phyloP scores from a whole-genome alignment of 2,888 invertebrate genomes.

The Hydropsyche betteni region DNA sequence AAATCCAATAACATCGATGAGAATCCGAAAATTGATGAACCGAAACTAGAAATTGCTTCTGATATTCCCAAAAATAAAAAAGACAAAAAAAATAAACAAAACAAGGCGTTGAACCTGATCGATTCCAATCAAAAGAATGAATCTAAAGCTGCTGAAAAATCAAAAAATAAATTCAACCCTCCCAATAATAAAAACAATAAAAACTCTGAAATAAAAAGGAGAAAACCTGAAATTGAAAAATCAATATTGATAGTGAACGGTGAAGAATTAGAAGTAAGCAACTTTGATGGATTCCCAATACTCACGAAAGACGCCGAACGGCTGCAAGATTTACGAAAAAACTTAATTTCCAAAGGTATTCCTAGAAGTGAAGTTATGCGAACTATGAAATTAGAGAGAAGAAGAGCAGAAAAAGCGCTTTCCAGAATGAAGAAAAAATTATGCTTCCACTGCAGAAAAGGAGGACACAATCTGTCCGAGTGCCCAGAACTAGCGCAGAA shows the following conservation, averaged over 20 bases:
- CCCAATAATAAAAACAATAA: conserved; percentile 35
- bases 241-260: conserved; percentile 72
- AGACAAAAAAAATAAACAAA: conserved; percentile 53
- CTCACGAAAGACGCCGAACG: conserved; percentile 76
- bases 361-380: conserved; percentile 73
- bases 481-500: conserved; percentile 76
- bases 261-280: conserved; percentile 68
- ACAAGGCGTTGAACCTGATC: conserved; percentile 31
- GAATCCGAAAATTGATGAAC: conserved; percentile 17
- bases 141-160: not conserved
- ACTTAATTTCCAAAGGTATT: conserved; percentile 73
- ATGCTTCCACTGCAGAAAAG: conserved; percentile 80
- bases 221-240: conserved; percentile 62
- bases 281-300: conserved; percentile 77
- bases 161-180: not conserved
- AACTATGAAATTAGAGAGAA: conserved; percentile 74
- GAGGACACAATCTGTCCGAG: conserved; percentile 82
- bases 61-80: conserved; percentile 40
- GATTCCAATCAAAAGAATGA: conserved; percentile 7
- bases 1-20: too few relatives aligned
- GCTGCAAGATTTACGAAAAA: conserved; percentile 68
- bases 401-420: conserved; percentile 77
- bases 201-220: conserved; percentile 57
- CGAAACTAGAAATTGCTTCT: conserved; percentile 37
- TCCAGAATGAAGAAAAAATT: conserved; percentile 73